Conservation (phyloP, 2,113 vertebrate genomes). For the Equus przewalskii region DNA sequence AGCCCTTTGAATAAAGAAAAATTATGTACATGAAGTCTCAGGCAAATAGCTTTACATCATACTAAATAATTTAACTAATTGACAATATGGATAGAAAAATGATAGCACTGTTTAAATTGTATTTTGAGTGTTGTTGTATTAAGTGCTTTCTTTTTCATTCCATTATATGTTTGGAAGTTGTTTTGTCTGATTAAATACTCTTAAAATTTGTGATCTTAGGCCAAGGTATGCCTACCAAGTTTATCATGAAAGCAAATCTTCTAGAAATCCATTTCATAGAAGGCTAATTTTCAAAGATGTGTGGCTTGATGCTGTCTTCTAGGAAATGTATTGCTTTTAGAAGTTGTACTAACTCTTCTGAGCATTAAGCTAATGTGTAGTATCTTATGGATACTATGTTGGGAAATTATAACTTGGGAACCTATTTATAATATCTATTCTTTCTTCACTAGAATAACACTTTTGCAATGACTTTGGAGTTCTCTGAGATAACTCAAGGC, state of each 20-base stretch:
- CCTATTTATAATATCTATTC: background rate
- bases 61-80: conserved; percentile 57
- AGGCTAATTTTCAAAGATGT: background rate
- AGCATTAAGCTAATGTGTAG: background rate
- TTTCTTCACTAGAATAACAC: background rate
- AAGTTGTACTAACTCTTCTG: conserved; percentile 7
- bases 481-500: background rate
- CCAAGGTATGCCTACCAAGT: background rate
- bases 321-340: background rate
- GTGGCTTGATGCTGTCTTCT: background rate
- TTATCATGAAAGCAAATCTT: conserved; percentile 9
- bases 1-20: conserved; percentile 47
- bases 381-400: background rate
- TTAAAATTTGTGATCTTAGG: background rate
- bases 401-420: background rate
- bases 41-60: conserved; percentile 9
- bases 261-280: background rate
- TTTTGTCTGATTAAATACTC: background rate
- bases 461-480: background rate
- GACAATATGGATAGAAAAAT: conserved; percentile 23
- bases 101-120: conserved; percentile 51
- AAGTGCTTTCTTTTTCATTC: background rate
- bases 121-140: conserved; percentile 16
- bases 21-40: background rate
- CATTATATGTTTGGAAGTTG: background rate